Evolutionary conservation across 2,797 vertebrate species (phyloP), one percentile per base, ranked within the genome.

Genomic region (Anguilla megastoma): DNA sequence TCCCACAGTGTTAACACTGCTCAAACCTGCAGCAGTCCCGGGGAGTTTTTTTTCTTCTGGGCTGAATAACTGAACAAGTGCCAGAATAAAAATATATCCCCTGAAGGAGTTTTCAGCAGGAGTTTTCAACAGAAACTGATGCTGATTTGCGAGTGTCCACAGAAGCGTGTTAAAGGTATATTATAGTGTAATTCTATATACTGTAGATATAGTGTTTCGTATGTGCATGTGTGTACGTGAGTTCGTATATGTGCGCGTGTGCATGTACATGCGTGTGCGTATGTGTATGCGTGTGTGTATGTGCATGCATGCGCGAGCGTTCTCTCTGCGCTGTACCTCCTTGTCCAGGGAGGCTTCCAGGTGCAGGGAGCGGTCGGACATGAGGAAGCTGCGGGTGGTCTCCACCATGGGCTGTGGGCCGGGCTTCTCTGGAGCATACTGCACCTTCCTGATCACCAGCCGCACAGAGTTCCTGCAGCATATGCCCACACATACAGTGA

Each of bases 331-430:
- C 30, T 5, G 27, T 50, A 48, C 80, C 50, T 63, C 88, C 91
- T 91, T 97, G 91, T 97, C 96, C 24, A 97, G 93, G 0, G 96
- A 97, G 8, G 96, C 96, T 90, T 97, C 96, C 0, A 97, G 94
- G 92, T 97, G 96, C 76, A 97, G 90, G 16, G 96, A 96, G 0
- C 96, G 92, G 91, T 97, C 96, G 3, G 96, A 97, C 96, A 97
- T 96, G 89, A 97, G 95, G 92, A 97, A 97, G 90, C 96, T 94
- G 87, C 96, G 94, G 71, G 95, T 96, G 87, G 96, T 96, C 93
- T 97, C 96, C 5, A 96, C 96, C 86, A 95, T 95, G 58, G 96
- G 96, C 93, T 97, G 96, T 9, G 96, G 96, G 16, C 96, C 96
- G 0, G 96, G 93, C 82, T 95, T 96, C 93, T 97, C 96, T 0